Evolutionary conservation across 35 echinoderm and acorn worm species (phyloP).

Genomic region (Heliocidaris tuberculata): DNA sequence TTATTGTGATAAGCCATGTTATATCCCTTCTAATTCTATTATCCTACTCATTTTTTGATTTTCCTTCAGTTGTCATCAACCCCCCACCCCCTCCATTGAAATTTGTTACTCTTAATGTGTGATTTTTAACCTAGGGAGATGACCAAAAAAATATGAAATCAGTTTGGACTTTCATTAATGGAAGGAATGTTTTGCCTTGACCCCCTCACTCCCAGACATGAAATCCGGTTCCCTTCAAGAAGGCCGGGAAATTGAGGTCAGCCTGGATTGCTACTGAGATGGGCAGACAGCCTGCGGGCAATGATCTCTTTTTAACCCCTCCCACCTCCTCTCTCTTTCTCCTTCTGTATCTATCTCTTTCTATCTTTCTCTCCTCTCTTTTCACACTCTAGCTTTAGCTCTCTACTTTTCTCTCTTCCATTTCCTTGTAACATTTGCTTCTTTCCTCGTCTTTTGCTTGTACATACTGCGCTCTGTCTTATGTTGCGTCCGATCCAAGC

Average conservation of each 20-base stretch:
- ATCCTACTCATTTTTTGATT: too few relatives aligned
- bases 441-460: background rate
- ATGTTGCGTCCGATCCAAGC: background rate
- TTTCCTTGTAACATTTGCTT: background rate
- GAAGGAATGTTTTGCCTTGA: conserved; percentile 39
- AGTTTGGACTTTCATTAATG: background rate
- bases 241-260: conserved; percentile 77
- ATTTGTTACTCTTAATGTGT: too few relatives aligned
- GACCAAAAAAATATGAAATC: background rate
- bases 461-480: background rate
- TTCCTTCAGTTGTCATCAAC: too few relatives aligned
- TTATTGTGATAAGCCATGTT: too few relatives aligned
- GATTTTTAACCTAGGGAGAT: too few relatives aligned
- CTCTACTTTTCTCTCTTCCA: background rate
- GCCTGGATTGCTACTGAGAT: conserved; percentile 72
- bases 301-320: background rate
- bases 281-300: background rate
- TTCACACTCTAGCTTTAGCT: too few relatives aligned
- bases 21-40: too few relatives aligned
- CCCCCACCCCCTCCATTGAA: too few relatives aligned
- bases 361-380: background rate
- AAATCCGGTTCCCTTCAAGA: conserved; percentile 65
- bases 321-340: background rate
- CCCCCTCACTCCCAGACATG: conserved; percentile 61
- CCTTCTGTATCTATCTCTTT: too few relatives aligned